These are phyloP conservation scores for Oreochromis aureus DNA, from an alignment of 2,113 vertebrate genomes.

Conservation along the genomic window DNA sequence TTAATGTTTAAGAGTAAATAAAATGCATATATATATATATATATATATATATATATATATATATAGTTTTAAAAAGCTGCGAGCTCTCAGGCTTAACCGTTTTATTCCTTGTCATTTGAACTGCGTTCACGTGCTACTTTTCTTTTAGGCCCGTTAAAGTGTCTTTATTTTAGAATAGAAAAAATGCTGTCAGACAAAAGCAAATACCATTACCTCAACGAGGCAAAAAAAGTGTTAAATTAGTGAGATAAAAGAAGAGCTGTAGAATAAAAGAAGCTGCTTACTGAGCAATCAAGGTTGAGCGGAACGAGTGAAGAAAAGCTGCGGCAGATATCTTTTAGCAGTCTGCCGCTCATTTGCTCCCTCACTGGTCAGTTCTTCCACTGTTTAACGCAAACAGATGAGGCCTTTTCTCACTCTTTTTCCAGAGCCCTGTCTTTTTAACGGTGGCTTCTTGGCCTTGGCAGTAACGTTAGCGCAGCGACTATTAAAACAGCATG, in stretches of 20 bases:
- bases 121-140: not conserved
- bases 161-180: not conserved
- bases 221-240: not conserved
- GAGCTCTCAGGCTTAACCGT: not conserved
- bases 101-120: not conserved
- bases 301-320: not conserved
- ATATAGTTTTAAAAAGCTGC: not conserved
- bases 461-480: slow-evolving; percentile 52
- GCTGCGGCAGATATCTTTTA: slow-evolving; percentile 16
- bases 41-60: not conserved
- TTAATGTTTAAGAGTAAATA: not conserved
- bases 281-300: not conserved
- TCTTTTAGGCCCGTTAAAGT: not conserved
- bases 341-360: slow-evolving; percentile 42
- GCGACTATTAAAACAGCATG: slow-evolving; percentile 68
- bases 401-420: slow-evolving; percentile 47
- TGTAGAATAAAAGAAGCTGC: not conserved
- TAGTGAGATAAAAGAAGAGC: not conserved
- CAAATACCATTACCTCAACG: not conserved
- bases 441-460: slow-evolving; percentile 58
- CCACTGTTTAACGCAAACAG: slow-evolving; percentile 54
- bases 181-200: not conserved
- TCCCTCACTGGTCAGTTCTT: slow-evolving; percentile 53
- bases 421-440: slow-evolving; percentile 52
- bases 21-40: accelerated